These are phyloP conservation scores for Hippoglossus hippoglossus DNA, from an alignment of 2,797 vertebrate genomes.

Conservation along the genomic window DNA sequence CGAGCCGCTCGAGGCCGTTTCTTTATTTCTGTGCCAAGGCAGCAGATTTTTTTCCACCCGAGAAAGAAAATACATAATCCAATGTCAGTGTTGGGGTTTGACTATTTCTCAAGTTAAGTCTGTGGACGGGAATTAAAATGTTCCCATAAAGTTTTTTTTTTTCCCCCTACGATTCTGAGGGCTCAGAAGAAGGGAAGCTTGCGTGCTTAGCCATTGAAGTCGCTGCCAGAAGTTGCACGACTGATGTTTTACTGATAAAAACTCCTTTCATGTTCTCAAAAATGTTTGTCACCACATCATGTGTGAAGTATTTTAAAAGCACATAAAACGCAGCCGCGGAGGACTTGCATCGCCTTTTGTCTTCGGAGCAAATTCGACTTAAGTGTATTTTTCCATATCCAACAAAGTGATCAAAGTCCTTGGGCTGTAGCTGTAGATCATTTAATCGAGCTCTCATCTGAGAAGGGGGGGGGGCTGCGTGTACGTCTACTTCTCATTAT, in stretches of 20 bases:
- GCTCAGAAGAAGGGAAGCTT: background rate
- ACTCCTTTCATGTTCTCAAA: background rate
- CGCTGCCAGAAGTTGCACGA: background rate
- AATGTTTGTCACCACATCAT: background rate
- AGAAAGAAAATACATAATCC: constrained; percentile 11
- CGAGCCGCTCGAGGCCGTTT: constrained; percentile 48
- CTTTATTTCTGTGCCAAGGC: constrained; percentile 48
- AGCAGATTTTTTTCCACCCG: constrained; percentile 22
- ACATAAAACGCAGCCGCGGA: constrained; percentile 14
- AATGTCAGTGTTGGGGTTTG: constrained; percentile 17
- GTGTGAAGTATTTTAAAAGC: constrained; percentile 4
- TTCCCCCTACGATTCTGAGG: background rate
- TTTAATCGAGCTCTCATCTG: constrained; percentile 72
- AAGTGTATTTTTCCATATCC: constrained; percentile 34
- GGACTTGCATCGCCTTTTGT: constrained; percentile 19
- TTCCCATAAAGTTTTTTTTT: constrained; percentile 13
- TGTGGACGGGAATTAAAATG: constrained; percentile 12
- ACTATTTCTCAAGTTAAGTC: constrained; percentile 20
- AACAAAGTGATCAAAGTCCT: constrained; percentile 51
- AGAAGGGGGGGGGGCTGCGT: constrained; percentile 40
- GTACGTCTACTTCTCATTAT: constrained; percentile 79
- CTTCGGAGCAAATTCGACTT: constrained; percentile 15
- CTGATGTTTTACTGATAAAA: background rate
- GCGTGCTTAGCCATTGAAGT: background rate
- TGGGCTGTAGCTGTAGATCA: constrained; percentile 60